Evolutionary conservation across 2,888 invertebrate genomes (phyloP).

Genomic region (Hedya salicella): DNA sequence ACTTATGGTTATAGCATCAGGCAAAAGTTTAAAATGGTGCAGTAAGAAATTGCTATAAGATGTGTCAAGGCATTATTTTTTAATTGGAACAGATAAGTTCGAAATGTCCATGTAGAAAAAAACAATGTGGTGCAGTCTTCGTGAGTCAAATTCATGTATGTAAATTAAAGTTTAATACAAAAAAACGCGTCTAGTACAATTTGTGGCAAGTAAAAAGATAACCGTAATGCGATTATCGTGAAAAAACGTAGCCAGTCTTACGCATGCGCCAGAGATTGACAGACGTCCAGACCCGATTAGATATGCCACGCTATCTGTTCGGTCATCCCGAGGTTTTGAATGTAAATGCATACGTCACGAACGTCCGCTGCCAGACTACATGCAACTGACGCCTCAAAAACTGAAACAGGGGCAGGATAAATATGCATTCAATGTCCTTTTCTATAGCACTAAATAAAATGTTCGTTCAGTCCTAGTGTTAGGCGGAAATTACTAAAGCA

Average conservation of each 20-base stretch:
- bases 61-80: too few relatives aligned
- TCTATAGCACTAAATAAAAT: not conserved
- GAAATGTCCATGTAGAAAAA: too few relatives aligned
- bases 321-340: conserved; percentile 76
- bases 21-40: too few relatives aligned
- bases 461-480: too few relatives aligned
- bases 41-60: too few relatives aligned
- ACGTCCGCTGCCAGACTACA: conserved; percentile 58
- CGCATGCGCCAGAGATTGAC: conserved; percentile 55
- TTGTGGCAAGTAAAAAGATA: conserved; percentile 12
- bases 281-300: conserved; percentile 62
- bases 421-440: conserved; percentile 11
- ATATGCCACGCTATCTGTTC: conserved; percentile 75
- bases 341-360: conserved; percentile 74
- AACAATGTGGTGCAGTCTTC: too few relatives aligned
- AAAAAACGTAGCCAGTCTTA: conserved; percentile 63
- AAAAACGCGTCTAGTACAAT: conserved; percentile 1
- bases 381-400: conserved; percentile 63
- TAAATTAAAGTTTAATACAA: not conserved
- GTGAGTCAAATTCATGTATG: not conserved
- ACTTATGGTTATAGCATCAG: too few relatives aligned
- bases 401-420: conserved; percentile 46
- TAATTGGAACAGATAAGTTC: too few relatives aligned
- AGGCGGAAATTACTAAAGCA: too few relatives aligned
- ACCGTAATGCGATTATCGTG: conserved; percentile 35